phyloP scores from a whole-genome alignment of 2,888 invertebrate genomes.

The Monopis laevigella region DNA sequence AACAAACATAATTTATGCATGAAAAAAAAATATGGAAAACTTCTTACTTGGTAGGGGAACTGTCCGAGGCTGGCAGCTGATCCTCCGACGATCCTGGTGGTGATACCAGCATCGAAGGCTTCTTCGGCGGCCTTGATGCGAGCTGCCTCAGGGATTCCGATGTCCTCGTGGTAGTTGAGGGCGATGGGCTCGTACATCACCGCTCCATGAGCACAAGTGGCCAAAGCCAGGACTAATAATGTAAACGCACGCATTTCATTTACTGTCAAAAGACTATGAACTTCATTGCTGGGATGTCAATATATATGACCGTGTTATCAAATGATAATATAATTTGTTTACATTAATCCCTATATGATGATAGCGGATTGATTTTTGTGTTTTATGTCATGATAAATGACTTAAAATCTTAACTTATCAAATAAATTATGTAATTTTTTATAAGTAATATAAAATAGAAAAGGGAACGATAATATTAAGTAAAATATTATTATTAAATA shows the following conservation, averaged over 20 bases:
- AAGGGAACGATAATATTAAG: too few relatives aligned
- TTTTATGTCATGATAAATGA: too few relatives aligned
- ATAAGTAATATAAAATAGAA: too few relatives aligned
- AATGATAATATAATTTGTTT: too few relatives aligned
- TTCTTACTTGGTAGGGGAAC: slow-evolving; percentile 22
- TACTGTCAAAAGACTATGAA: too few relatives aligned
- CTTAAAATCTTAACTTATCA: too few relatives aligned
- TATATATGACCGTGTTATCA: too few relatives aligned
- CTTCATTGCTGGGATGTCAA: too few relatives aligned
- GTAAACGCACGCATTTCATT: not conserved
- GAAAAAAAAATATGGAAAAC: not conserved
- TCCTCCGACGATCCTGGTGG: slow-evolving; percentile 30
- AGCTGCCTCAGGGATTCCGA: slow-evolving; percentile 28
- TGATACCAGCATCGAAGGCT: slow-evolving; percentile 21
- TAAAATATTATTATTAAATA: too few relatives aligned
- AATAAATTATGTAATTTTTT: too few relatives aligned
- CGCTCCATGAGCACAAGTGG: slow-evolving; percentile 14
- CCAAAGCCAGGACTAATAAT: not conserved
- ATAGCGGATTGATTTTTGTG: too few relatives aligned
- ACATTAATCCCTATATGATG: too few relatives aligned
- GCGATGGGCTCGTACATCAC: not conserved
- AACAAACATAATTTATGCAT: not conserved
- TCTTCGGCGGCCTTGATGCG: slow-evolving; percentile 24
- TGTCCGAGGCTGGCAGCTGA: slow-evolving; percentile 21
- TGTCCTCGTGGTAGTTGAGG: slow-evolving; percentile 26